phyloP scores from a whole-genome alignment of 2,888 invertebrate genomes.

The Campopleginae sp. region DNA sequence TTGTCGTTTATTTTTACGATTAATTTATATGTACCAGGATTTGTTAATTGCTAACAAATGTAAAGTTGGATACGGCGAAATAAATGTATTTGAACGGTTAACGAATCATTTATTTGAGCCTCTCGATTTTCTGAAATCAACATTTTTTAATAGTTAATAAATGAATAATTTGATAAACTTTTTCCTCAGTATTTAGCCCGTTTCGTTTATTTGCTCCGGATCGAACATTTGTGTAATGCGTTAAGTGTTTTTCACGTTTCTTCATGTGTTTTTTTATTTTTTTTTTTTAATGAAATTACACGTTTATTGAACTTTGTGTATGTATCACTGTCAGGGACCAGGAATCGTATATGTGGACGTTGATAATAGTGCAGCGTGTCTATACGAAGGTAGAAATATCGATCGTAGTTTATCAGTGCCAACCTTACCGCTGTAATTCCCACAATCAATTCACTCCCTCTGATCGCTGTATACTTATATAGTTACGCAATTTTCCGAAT shows the following conservation, averaged over 20 bases:
- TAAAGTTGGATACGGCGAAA: too few species aligned
- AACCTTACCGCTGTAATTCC: slow-evolving; percentile 74
- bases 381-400: slow-evolving; percentile 67
- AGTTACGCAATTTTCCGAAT: slow-evolving; percentile 30
- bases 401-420: slow-evolving; percentile 74
- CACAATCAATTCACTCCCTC: slow-evolving; percentile 71
- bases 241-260: neutral
- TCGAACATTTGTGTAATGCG: neutral
- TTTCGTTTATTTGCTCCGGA: neutral
- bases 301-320: neutral
- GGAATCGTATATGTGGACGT: neutral
- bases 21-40: too few species aligned
- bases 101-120: too few species aligned
- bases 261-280: slow-evolving; percentile 6
- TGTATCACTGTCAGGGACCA: slow-evolving; percentile 6
- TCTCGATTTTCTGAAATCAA: too few species aligned
- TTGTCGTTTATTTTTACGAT: neutral
- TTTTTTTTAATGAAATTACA: slow-evolving; percentile 23
- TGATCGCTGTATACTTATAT: slow-evolving; percentile 15
- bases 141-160: too few species aligned
- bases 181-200: too few species aligned
- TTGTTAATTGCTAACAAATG: too few species aligned
- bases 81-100: too few species aligned
- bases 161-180: too few species aligned
- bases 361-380: neutral